A percentile compares a stretch with the other conserved stretches of the same genome.
phyloP scores from a whole-genome alignment of 2,888 invertebrate genomes.

The Tenthredo livida region DNA sequence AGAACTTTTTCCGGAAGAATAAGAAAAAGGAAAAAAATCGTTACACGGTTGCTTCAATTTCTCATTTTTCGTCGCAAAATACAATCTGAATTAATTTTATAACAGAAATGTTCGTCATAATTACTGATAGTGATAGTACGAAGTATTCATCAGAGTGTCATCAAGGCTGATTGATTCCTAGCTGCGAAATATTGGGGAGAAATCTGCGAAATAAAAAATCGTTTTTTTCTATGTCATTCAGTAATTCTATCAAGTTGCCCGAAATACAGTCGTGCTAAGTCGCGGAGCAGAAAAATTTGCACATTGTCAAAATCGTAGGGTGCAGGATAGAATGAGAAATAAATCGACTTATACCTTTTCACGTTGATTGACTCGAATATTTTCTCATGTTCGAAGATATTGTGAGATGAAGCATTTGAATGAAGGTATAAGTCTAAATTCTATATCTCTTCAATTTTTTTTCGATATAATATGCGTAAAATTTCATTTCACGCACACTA shows the following conservation, averaged over 20 bases:
- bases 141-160: neutral
- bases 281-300: neutral
- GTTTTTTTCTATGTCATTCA: neutral
- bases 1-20: constrained; percentile 83
- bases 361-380: neutral
- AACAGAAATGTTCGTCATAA: neutral
- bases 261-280: neutral
- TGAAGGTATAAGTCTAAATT: neutral
- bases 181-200: neutral
- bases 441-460: neutral
- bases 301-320: neutral
- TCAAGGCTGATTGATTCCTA: neutral
- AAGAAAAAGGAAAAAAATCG: neutral
- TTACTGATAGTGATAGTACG: neutral
- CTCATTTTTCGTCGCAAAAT: neutral
- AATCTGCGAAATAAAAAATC: neutral
- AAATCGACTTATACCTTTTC: neutral
- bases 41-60: neutral
- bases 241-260: neutral
- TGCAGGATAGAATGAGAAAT: neutral
- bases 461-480: no score
- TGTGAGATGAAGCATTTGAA: neutral
- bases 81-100: neutral
- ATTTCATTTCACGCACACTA: no score
- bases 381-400: neutral